These are phyloP conservation scores for Teinopalpus imperialis DNA, from an alignment of 2,888 invertebrate species.

Conservation along the genomic window DNA sequence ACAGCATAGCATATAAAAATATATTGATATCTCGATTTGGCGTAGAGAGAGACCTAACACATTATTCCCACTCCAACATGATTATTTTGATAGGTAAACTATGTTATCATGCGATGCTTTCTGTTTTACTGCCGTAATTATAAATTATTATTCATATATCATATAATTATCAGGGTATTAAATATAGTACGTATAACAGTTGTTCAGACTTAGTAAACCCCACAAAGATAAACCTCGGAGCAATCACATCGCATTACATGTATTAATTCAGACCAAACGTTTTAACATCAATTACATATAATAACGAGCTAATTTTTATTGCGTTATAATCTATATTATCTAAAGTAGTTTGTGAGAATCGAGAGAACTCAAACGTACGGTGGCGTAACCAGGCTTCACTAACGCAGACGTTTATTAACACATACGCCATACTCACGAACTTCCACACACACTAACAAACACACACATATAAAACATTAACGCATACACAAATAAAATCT, in stretches of 20 bases:
- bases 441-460: neutral
- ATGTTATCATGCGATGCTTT: too few relatives aligned
- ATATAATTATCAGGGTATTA: too few relatives aligned
- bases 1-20: too few relatives aligned
- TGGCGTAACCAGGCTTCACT: neutral
- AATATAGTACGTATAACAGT: too few relatives aligned
- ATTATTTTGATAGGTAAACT: too few relatives aligned
- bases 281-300: slow-evolving; percentile 5
- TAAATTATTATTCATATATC: too few relatives aligned
- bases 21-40: too few relatives aligned
- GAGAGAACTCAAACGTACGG: neutral
- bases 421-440: too few relatives aligned
- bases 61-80: too few relatives aligned
- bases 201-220: neutral
- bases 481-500: too few relatives aligned
- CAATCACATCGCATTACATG: neutral
- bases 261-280: slow-evolving; percentile 14
- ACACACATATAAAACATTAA: neutral
- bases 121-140: too few relatives aligned
- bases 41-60: too few relatives aligned
- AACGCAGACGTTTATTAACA: slow-evolving; percentile 1
- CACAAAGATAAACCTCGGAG: slow-evolving; percentile 5
- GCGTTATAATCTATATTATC: slow-evolving; percentile 8
- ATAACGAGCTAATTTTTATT: slow-evolving; percentile 1
- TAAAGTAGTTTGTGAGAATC: slow-evolving; percentile 17